These are phyloP conservation scores for Hylia prasina DNA, from an alignment of 2,113 vertebrate genomes.

Conservation along the genomic window DNA sequence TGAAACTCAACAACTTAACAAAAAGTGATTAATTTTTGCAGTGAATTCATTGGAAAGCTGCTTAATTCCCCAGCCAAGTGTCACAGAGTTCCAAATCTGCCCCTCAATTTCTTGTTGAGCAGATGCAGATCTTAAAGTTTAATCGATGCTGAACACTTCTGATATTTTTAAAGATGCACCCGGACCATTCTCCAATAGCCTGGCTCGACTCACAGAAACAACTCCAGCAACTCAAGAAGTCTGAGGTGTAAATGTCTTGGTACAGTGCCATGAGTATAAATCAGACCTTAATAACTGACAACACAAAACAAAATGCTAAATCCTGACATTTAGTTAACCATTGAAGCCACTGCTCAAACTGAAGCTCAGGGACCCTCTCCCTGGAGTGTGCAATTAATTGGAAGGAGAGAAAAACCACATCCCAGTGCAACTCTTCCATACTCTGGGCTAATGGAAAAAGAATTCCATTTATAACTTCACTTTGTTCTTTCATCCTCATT, in stretches of 20 bases:
- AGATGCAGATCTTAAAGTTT: background rate
- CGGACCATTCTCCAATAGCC: background rate
- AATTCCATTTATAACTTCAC: background rate
- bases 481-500: background rate
- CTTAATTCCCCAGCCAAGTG: background rate
- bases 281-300: background rate
- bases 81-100: background rate
- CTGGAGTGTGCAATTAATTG: accelerated
- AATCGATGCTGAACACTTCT: background rate
- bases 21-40: background rate
- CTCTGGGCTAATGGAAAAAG: background rate
- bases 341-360: background rate
- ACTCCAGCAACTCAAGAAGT: background rate
- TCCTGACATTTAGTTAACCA: background rate
- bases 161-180: background rate
- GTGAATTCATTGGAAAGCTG: background rate
- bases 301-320: background rate
- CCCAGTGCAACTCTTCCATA: background rate
- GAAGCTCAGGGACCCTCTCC: background rate
- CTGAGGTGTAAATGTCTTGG: background rate
- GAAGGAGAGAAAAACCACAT: background rate
- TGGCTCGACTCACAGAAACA: background rate
- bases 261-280: background rate
- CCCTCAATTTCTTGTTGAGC: background rate
- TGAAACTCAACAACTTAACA: background rate